A percentile compares a stretch with the other conserved stretches of the same genome.
phyloP scores from a whole-genome alignment of 2,888 invertebrate genomes.

The Choreutis nemorana region DNA sequence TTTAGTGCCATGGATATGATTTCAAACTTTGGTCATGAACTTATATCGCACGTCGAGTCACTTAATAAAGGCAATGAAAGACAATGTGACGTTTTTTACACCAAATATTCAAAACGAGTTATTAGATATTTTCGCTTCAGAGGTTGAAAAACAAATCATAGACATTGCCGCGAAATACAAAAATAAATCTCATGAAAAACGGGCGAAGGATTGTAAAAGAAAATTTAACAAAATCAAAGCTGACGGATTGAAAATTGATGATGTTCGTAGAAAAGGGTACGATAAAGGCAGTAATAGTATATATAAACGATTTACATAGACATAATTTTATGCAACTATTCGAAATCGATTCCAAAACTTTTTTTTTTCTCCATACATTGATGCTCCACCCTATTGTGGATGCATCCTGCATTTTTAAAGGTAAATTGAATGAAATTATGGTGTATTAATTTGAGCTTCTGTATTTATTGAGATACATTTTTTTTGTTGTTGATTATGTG shows the following conservation, averaged over 20 bases:
- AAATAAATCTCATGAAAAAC: conserved; percentile 6
- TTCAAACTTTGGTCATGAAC: conserved; percentile 8
- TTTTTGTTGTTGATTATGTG: too few relatives aligned
- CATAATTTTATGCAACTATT: too few relatives aligned
- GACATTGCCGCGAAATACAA: conserved; percentile 7
- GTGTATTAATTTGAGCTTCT: too few relatives aligned
- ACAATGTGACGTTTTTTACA: conserved; percentile 6
- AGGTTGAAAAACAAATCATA: conserved; percentile 5
- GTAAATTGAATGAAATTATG: too few relatives aligned
- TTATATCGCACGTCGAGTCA: conserved; percentile 7
- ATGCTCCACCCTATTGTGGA: too few relatives aligned
- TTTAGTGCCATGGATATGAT: conserved; percentile 6
- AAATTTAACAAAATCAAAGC: conserved; percentile 6
- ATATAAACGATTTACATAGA: too few relatives aligned
- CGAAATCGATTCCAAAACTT: too few relatives aligned
- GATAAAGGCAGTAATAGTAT: conserved; percentile 7
- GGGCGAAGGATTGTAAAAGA: conserved; percentile 5
- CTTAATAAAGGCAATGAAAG: conserved; percentile 6
- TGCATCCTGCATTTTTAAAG: too few relatives aligned
- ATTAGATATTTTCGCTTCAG: conserved; percentile 5
- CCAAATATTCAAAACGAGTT: conserved; percentile 9
- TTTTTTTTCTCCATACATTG: too few relatives aligned
- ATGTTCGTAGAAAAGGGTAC: conserved; percentile 6
- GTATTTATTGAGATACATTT: too few relatives aligned
- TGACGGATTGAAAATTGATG: conserved; percentile 7